Evolutionary conservation across 2,888 invertebrate species (phyloP).

Genomic region (Elysia crispata): DNA sequence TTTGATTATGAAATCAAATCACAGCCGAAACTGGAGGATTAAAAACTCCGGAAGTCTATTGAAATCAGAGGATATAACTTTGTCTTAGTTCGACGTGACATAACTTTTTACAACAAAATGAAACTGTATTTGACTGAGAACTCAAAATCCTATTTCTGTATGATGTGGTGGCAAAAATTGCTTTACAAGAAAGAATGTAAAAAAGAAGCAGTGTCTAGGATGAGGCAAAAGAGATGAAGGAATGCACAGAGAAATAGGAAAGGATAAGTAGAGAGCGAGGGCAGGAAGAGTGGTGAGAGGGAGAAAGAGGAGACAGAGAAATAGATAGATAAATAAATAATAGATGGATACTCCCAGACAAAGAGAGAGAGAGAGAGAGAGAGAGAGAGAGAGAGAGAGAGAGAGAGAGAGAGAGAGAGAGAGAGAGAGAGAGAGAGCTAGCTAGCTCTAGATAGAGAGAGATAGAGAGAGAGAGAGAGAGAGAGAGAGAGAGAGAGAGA

Average conservation of each 20-base stretch:
- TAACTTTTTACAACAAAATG: no score
- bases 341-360: no score
- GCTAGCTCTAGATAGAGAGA: slow-evolving; percentile 19
- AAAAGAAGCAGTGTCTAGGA: neutral
- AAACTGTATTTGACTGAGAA: no score
- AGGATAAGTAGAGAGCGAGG: neutral
- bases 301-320: neutral
- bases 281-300: neutral
- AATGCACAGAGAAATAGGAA: slow-evolving; percentile 5
- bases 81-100: no score
- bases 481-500: neutral
- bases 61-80: no score
- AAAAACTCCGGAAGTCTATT: no score
- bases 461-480: neutral
- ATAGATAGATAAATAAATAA: neutral
- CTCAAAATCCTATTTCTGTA: no score
- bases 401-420: neutral
- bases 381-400: neutral
- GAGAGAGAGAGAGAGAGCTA: slow-evolving; percentile 9
- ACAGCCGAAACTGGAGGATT: no score
- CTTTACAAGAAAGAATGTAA: neutral
- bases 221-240: slow-evolving; percentile 15
- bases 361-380: slow-evolving; percentile 2
- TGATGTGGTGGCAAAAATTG: no score
- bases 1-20: no score